Evolutionary conservation across 2,113 vertebrate species (phyloP).

Genomic region (Arenaria interpres): DNA sequence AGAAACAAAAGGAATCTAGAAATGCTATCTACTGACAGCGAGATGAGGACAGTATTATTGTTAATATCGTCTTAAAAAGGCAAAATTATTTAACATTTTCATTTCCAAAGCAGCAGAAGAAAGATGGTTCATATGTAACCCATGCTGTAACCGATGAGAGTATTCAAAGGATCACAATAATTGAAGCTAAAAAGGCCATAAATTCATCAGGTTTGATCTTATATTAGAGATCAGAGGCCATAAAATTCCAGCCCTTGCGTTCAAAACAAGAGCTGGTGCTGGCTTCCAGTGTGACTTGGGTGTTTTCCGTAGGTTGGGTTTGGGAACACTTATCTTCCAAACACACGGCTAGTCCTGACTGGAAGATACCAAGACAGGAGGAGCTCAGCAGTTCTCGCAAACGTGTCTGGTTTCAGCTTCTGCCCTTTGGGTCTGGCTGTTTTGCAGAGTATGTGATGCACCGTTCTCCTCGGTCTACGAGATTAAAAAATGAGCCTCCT

Average conservation of each 20-base stretch:
- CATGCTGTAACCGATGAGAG: background rate
- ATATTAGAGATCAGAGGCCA: background rate
- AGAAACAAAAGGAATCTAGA: background rate
- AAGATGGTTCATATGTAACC: background rate
- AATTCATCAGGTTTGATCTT: background rate
- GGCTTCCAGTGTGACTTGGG: background rate
- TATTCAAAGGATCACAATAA: background rate
- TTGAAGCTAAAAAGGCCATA: background rate
- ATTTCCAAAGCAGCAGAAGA: background rate
- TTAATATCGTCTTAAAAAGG: background rate
- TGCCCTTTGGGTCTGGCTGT: background rate
- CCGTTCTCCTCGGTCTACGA: background rate
- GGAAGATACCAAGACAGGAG: background rate
- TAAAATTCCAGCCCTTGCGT: background rate
- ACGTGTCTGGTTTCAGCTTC: background rate
- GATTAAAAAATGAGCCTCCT: background rate
- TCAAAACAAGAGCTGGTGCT: background rate
- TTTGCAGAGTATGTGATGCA: background rate
- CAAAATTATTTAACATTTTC: background rate
- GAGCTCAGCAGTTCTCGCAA: background rate
- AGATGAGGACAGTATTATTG: background rate
- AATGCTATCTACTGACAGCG: background rate
- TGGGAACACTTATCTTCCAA: background rate
- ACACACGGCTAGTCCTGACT: fast-evolving
- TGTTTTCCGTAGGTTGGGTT: fast-evolving